Evolutionary conservation across 92 coral and sea anemone genomes (phyloP), one percentile per base, ranked within the genome.

Genomic region (Epizoanthus stellaris): DNA sequence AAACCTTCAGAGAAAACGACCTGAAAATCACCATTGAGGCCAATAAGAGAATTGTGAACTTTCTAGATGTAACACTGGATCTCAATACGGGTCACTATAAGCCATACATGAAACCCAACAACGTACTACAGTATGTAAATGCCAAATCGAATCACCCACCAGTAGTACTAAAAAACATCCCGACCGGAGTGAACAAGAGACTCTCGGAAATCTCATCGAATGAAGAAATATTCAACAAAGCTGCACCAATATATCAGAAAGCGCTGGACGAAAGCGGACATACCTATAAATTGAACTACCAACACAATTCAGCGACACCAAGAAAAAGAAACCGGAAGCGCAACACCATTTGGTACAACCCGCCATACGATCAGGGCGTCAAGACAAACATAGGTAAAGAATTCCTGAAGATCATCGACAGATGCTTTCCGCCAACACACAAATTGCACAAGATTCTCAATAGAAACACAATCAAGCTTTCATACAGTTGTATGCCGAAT

Each of bases 71-170:
- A 14, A 77, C 83, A 1, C 71, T 77, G 1, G 70, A 77, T 23
- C 54, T 77, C 1, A 77, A 60, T 3, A 20, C 70, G n/a, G 82
- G 70, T 10, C 52, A 23, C 3, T 25, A 77, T 49, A 77, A n/a
- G 52, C 83, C 83, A 7, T 77, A 77, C 83, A 77, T 58, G 84
- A 79, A 79, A 49, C 84, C 84, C 15, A 79, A 79, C 73, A 79
- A 61, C 30, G 14, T n/a, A 6, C 52, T 59, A 16, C 10, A 61
- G 20, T 77, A 59, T 36, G 83, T 58, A 4, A 77, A 59, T 70
- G n/a, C 21, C 49, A 62, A 60, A 61, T 77, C 83, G 40, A 77
- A 77, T 66, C 83, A 77, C 47, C 83, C 83, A 56, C 70, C 30
- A 45, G 39, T 47, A 3, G 52, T 36, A 39, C 47, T 77, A 1